phyloP scores from a whole-genome alignment of 2,113 vertebrate genomes.

The Lagenorhynchus albirostris region DNA sequence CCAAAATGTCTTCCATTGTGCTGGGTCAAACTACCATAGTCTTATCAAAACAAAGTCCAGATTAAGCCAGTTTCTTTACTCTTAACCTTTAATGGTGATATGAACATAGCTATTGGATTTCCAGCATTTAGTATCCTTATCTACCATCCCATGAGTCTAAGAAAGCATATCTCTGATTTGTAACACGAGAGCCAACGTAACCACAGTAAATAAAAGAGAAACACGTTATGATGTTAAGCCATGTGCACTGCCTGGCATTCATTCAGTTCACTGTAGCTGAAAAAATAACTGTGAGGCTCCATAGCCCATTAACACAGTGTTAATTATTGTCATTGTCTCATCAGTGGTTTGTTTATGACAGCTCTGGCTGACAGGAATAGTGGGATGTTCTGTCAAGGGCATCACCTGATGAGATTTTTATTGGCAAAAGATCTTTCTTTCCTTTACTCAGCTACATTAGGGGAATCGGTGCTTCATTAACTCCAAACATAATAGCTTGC shows the following conservation, averaged over 20 bases:
- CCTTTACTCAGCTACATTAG: constrained; percentile 75
- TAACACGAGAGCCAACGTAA: constrained; percentile 57
- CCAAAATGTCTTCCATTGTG: not conserved
- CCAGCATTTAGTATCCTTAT: not conserved
- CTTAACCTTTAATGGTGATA: not conserved
- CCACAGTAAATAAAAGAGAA: constrained; percentile 62
- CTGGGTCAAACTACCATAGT: not conserved
- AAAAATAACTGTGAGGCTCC: constrained; percentile 80
- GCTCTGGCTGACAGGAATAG: constrained; percentile 82
- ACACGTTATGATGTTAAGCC: constrained; percentile 67
- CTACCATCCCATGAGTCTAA: not conserved
- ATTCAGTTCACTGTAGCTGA: constrained; percentile 83
- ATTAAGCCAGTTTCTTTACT: not conserved
- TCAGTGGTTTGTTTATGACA: constrained; percentile 84
- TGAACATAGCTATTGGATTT: not conserved
- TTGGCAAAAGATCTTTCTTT: constrained; percentile 79
- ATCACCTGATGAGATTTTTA: constrained; percentile 84
- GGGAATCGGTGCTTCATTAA: constrained; percentile 79
- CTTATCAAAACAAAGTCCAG: not conserved
- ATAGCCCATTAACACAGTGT: constrained; percentile 80
- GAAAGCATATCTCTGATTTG: constrained; percentile 17
- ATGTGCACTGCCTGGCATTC: constrained; percentile 79
- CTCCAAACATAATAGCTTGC: constrained; percentile 62
- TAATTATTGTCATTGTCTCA: constrained; percentile 89
- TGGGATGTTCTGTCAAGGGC: constrained; percentile 80